Base-by-base conservation (phyloP, 53 echinoderm and acorn worm genomes). In the Pentamera pediparva region DNA sequence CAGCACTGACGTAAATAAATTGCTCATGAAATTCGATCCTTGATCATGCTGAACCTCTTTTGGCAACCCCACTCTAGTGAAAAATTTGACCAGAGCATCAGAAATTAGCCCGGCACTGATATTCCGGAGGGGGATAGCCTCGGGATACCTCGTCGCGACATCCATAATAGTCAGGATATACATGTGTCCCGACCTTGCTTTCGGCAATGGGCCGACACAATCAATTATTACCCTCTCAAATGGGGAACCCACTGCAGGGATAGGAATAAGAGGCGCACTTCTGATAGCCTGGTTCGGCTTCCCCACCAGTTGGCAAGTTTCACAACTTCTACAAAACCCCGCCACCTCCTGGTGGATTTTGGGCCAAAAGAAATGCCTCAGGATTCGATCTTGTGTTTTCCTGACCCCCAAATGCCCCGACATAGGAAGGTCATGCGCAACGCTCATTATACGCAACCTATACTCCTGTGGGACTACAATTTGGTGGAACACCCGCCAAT, bases 191-290 rank as follows among this genome's bases (percentile, higher is more conserved):
- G 78, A 71, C 28, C 58, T 85, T 12, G 85, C 69, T 49, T 75
- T 90, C 6, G 86, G 82, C 2, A 89, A 48, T 33, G 89, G 86
- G 13, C 89, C 85, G 17, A 89, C 79, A 56, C 89, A 89, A 58
- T 85, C 89, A 24, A 85, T 58, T 20, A 85, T 79, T 8, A 89
- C 80, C 32, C 64, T 70, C 58, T 62, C 47, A 64, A 89, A 89
- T 17, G 89, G 89, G 31, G 81, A 78, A 65, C 77, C 82, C 51
- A 77, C 78, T 18, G 82, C 77, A 18, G 89, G 89, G 21, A 79
- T 87, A 20, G 79, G 83, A 35, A 49, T 72, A 5, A 87, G 37
- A 3, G 79, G 83, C 28, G 88, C 83, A 30, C 31, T 26, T 3
- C 40, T 39, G 18, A 67, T 41, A 18, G 50, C 28, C 35, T 75